Evolutionary conservation across 2,113 vertebrate species (phyloP).

Genomic region (Cyprinodon variegatus): DNA sequence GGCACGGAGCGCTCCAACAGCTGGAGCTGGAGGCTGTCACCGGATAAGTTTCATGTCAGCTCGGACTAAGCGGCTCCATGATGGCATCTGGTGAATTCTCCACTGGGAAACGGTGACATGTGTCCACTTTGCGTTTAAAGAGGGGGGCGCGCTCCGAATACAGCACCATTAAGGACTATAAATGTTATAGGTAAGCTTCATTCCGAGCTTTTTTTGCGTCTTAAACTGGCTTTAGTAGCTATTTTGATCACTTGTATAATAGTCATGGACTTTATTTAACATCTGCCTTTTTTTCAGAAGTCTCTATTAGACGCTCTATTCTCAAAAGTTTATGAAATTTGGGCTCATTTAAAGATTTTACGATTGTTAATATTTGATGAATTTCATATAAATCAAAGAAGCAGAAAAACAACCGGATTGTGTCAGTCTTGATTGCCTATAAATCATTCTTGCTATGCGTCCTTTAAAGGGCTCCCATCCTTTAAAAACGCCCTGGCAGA

Average conservation of each 20-base stretch:
- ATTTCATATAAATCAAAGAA: constrained; percentile 4
- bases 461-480: background rate
- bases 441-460: constrained; percentile 7
- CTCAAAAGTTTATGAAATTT: constrained; percentile 29
- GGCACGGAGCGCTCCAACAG: constrained; percentile 54
- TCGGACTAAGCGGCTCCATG: constrained; percentile 41
- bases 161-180: background rate
- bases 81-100: constrained; percentile 62
- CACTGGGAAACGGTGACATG: constrained; percentile 57
- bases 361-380: background rate
- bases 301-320: background rate
- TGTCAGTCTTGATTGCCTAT: background rate
- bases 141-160: no score
- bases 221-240: background rate
- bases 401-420: background rate
- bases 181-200: no score
- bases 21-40: constrained; percentile 33
- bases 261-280: constrained; percentile 18
- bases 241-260: background rate
- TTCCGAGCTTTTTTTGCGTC: background rate
- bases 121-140: background rate
- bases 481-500: no score
- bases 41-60: constrained; percentile 63
- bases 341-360: constrained; percentile 5
- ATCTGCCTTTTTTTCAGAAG: constrained; percentile 5